phyloP scores from a whole-genome alignment of 2,797 vertebrate genomes.

The Odontamblyopus lacepedii region DNA sequence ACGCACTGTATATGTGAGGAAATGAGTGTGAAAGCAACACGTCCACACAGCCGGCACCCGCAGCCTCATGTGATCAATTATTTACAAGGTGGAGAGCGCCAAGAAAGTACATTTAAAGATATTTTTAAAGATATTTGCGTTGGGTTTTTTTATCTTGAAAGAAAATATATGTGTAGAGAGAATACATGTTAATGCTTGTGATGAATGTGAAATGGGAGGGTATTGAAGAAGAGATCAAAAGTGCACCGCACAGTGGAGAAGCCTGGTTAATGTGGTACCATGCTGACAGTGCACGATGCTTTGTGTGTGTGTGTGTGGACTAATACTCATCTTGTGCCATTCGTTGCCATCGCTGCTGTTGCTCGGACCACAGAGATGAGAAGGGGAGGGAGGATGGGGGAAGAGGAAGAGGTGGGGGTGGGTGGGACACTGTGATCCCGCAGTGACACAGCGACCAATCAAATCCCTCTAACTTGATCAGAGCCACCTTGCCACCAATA shows the following conservation, averaged over 20 bases:
- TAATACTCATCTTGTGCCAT: constrained; percentile 42
- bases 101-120: constrained; percentile 68
- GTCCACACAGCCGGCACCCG: constrained; percentile 54
- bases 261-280: constrained; percentile 64
- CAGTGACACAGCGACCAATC: constrained; percentile 52
- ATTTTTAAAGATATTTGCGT: constrained; percentile 60
- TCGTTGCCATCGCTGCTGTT: constrained; percentile 33
- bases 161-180: constrained; percentile 54
- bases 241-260: constrained; percentile 53
- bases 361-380: constrained; percentile 33
- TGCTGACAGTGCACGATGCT: constrained; percentile 63
- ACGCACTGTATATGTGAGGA: constrained; percentile 55
- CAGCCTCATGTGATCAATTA: constrained; percentile 68
- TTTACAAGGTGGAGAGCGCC: constrained; percentile 61
- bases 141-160: constrained; percentile 47
- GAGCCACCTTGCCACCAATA: constrained; percentile 55
- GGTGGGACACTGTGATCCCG: constrained; percentile 29
- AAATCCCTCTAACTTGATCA: constrained; percentile 45
- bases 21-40: constrained; percentile 70
- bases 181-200: constrained; percentile 55
- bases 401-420: not conserved
- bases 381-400: constrained; percentile 14
- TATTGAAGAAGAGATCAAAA: constrained; percentile 43
- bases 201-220: constrained; percentile 54
- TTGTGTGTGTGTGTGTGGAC: constrained; percentile 20